A percentile compares a stretch with the other conserved stretches of the same genome.
Evolutionary conservation across 2,888 invertebrate genomes (phyloP).

Genomic region (Odontothrips loti): DNA sequence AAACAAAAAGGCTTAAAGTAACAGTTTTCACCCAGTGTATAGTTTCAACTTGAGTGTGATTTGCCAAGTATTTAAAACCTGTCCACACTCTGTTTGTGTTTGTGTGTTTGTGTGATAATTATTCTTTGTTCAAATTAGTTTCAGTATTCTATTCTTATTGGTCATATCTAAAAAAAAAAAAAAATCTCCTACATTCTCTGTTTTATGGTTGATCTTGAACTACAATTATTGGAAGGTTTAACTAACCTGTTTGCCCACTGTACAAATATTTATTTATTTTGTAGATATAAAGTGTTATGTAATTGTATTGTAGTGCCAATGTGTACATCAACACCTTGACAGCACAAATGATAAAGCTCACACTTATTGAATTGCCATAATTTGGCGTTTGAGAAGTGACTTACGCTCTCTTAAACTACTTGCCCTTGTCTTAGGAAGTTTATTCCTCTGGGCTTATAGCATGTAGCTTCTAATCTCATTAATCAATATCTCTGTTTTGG

Average conservation of each 20-base stretch:
- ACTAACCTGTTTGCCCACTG: not conserved
- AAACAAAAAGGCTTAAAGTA: no score
- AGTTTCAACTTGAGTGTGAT: not conserved
- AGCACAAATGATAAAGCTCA: not conserved
- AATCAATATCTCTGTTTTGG: no score
- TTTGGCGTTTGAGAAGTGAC: no score
- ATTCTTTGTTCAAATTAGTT: not conserved
- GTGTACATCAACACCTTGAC: not conserved
- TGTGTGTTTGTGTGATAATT: not conserved
- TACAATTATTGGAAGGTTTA: no score
- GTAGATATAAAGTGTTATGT: conserved; percentile 5
- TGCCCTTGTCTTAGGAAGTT: not conserved
- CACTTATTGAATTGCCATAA: no score
- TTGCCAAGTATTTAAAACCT: not conserved
- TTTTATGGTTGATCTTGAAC: no score
- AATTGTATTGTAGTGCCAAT: conserved; percentile 7
- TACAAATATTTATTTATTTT: conserved; percentile 17
- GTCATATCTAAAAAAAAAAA: not conserved
- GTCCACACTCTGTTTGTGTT: not conserved
- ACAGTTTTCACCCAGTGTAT: not conserved
- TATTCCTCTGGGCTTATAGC: no score
- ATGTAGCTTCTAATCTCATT: no score
- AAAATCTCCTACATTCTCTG: not conserved
- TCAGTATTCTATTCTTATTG: not conserved
- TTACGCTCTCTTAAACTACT: not conserved